Conservation (phyloP, 2,888 invertebrate genomes). For the Thera obeliscata region DNA sequence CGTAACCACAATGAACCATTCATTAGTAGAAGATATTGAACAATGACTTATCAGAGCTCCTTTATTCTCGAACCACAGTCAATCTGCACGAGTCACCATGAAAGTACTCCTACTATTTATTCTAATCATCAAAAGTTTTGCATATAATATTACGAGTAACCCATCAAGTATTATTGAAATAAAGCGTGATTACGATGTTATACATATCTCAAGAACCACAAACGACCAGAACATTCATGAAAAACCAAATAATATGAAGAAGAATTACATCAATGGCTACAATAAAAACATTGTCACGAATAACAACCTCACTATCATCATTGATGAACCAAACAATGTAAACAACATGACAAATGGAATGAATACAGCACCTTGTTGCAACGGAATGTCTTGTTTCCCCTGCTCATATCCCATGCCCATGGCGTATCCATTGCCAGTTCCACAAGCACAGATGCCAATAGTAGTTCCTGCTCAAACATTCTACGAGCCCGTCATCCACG, state of each 20-base stretch:
- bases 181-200: neutral
- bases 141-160: conserved; percentile 1
- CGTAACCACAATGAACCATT: conserved; percentile 35
- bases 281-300: conserved; percentile 4
- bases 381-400: conserved; percentile 22
- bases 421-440: conserved; percentile 19
- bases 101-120: conserved; percentile 16
- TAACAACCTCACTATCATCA: conserved; percentile 7
- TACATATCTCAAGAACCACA: conserved; percentile 17
- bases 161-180: conserved; percentile 9
- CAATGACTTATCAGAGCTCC: conserved; percentile 20
- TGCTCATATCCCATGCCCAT: conserved; percentile 27
- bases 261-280: conserved; percentile 3
- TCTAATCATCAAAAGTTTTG: conserved; percentile 12
- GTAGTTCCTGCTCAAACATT: conserved; percentile 57
- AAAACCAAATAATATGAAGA: neutral
- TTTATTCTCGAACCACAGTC: conserved; percentile 15
- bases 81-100: conserved; percentile 25
- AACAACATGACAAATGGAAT: neutral
- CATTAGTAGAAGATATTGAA: conserved; percentile 15
- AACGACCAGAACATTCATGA: neutral
- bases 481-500: conserved; percentile 66
- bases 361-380: conserved; percentile 28
- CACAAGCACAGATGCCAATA: conserved; percentile 46
- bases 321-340: neutral